These are phyloP conservation scores for Conomelus anceps DNA, from an alignment of 2,888 invertebrate genomes.

Conservation along the genomic window DNA sequence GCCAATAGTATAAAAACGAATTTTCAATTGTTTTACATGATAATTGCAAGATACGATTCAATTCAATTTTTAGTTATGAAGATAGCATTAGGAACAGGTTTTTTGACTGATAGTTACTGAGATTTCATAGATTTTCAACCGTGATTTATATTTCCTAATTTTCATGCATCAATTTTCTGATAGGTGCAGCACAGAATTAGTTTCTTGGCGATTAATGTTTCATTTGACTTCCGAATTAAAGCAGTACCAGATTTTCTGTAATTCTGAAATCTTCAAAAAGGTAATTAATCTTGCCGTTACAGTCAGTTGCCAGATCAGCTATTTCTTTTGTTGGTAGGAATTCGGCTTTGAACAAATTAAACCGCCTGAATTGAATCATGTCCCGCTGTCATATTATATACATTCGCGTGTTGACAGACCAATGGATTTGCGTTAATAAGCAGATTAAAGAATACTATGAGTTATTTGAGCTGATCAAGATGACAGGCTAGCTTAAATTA, in stretches of 20 bases:
- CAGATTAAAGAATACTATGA: background rate
- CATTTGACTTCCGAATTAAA: background rate
- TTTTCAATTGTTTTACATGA: no score
- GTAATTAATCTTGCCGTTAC: background rate
- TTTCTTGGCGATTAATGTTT: background rate
- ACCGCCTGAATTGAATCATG: background rate
- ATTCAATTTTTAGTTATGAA: no score
- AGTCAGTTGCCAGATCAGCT: background rate
- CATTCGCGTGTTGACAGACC: background rate
- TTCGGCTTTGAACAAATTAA: background rate
- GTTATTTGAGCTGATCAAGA: background rate
- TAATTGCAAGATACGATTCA: no score
- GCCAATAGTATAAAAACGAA: no score
- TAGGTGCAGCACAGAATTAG: background rate
- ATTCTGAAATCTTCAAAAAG: background rate
- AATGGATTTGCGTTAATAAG: background rate
- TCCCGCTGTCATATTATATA: background rate
- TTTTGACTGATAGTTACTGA: no score
- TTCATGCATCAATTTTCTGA: background rate
- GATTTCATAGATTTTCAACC: background rate
- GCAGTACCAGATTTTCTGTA: background rate
- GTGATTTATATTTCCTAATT: background rate
- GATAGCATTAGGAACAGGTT: no score
- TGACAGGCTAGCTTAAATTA: background rate
- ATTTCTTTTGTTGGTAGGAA: background rate